These are phyloP conservation scores for Globicephala melas DNA, from an alignment of 2,113 vertebrate species.

Conservation along the genomic window DNA sequence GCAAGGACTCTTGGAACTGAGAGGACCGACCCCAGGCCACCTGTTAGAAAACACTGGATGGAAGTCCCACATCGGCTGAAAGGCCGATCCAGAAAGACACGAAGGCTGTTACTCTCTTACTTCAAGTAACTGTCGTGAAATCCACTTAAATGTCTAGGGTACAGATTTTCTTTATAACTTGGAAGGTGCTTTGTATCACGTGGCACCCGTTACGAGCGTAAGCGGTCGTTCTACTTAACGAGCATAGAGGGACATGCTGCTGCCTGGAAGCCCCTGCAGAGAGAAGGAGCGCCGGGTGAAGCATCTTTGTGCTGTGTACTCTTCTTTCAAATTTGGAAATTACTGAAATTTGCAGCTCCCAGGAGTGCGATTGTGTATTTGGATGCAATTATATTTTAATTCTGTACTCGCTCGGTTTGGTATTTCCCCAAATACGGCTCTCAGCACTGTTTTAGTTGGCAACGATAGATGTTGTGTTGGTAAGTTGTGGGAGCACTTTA, in stretches of 20 bases:
- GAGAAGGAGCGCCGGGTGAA: fast-evolving
- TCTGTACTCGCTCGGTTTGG: not conserved
- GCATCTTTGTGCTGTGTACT: fast-evolving
- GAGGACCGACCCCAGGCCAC: not conserved
- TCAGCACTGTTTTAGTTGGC: not conserved
- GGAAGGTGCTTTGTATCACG: not conserved
- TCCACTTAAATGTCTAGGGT: too few relatives aligned
- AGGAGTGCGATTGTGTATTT: fast-evolving
- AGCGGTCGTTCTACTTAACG: not conserved
- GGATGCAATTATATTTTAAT: not conserved
- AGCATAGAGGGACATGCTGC: fast-evolving
- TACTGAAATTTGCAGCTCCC: not conserved
- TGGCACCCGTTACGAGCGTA: fast-evolving
- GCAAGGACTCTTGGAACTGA: not conserved
- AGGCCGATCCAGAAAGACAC: not conserved
- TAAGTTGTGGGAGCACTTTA: not conserved
- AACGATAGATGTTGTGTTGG: not conserved
- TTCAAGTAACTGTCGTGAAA: not conserved
- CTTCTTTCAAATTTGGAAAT: not conserved
- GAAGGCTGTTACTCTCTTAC: fast-evolving
- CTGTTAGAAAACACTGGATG: not conserved
- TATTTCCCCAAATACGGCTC: not conserved
- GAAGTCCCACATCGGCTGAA: not conserved
- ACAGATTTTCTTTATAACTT: not conserved
- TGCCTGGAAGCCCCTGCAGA: too few relatives aligned